Percentiles rank a stretch among this genome's conserved stretches.
These are phyloP conservation scores for Notarius quadriscutis DNA, from an alignment of 2,113 vertebrate genomes.

Conservation along the genomic window DNA sequence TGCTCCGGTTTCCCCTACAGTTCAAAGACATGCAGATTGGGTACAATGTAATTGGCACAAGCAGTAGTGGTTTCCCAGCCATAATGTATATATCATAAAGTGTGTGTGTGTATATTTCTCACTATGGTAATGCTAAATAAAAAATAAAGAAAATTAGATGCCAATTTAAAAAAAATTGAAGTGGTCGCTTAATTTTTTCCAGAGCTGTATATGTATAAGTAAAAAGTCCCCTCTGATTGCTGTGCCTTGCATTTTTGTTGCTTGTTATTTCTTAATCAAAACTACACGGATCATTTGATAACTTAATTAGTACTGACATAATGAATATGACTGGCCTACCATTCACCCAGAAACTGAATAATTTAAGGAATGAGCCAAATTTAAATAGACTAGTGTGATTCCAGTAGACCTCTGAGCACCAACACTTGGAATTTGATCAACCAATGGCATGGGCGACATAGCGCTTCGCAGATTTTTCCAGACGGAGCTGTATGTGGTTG, in stretches of 20 bases:
- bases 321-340: background rate
- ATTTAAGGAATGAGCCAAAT: background rate
- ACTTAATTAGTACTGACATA: constrained; percentile 15
- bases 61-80: too few relatives aligned
- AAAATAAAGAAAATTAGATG: too few relatives aligned
- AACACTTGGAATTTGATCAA: constrained; percentile 29
- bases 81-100: too few relatives aligned
- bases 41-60: too few relatives aligned
- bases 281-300: constrained; percentile 12
- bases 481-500: background rate
- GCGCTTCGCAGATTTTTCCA: constrained; percentile 15
- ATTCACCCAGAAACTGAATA: background rate
- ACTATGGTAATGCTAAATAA: too few relatives aligned
- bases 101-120: too few relatives aligned
- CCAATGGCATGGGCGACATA: background rate
- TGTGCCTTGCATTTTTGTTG: constrained; percentile 10
- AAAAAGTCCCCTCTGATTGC: background rate
- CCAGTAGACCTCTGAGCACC: constrained; percentile 28
- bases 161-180: too few relatives aligned
- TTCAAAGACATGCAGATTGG: too few relatives aligned
- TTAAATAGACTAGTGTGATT: constrained; percentile 19
- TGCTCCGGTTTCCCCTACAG: too few relatives aligned
- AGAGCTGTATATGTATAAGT: background rate
- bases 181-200: too few relatives aligned
- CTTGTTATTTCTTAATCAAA: constrained; percentile 32